Conservation (phyloP, 2,888 invertebrate species). For the Clanis bilineata region DNA sequence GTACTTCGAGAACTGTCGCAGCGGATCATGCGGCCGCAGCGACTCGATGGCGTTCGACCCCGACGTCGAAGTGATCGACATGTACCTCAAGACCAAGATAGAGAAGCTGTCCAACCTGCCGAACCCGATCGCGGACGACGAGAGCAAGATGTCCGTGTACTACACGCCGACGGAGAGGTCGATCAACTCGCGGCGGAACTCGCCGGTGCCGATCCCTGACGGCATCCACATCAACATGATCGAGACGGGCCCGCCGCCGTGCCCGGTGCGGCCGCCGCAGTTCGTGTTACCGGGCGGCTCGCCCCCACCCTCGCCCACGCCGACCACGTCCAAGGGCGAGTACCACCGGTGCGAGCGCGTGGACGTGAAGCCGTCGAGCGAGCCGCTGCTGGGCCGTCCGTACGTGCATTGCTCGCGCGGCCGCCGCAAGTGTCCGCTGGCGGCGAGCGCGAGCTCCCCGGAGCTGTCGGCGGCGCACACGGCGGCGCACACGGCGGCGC, state of each 20-base stretch:
- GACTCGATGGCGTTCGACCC: constrained; percentile 89
- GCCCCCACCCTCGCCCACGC: constrained; percentile 40
- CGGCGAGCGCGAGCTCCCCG: constrained; percentile 72
- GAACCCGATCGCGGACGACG: constrained; percentile 80
- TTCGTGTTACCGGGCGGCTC: constrained; percentile 40
- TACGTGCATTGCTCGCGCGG: constrained; percentile 38
- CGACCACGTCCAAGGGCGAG: constrained; percentile 40
- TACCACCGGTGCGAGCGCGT: constrained; percentile 32
- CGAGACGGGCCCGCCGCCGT: constrained; percentile 71
- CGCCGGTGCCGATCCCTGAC: constrained; percentile 73
- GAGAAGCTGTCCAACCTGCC: constrained; percentile 82
- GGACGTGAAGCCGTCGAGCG: constrained; percentile 64
- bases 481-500: constrained; percentile 44
- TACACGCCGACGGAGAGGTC: constrained; percentile 91
- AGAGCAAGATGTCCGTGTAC: constrained; percentile 88
- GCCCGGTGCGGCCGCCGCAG: constrained; percentile 59
- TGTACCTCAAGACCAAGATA: constrained; percentile 86
- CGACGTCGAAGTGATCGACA: constrained; percentile 84
- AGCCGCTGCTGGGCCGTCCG: constrained; percentile 66
- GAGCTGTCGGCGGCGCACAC: constrained; percentile 48
- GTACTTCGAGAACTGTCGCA: constrained; percentile 96
- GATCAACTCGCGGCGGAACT: constrained; percentile 69
- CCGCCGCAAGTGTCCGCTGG: constrained; percentile 40
- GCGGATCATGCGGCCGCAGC: constrained; percentile 89
- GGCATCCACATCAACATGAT: constrained; percentile 87